A percentile compares a stretch with the other conserved stretches of the same genome.
phyloP scores from a whole-genome alignment of 1,140 invertebrate species.

The Drosophila punjabiensis region DNA sequence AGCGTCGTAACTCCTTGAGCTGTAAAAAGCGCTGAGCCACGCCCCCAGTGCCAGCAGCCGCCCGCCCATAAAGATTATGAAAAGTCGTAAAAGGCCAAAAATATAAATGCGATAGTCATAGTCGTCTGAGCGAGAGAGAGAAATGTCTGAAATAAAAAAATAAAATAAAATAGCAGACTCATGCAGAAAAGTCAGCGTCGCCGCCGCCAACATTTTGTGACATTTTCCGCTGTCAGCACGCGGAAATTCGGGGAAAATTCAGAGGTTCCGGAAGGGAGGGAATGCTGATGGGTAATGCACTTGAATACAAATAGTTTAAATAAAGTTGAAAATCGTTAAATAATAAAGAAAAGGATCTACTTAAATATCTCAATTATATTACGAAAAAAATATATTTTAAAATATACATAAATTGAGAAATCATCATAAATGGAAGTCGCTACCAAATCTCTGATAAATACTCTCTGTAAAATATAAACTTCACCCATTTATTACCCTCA shows the following conservation, averaged over 20 bases:
- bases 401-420: too few relatives aligned
- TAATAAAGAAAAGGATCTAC: too few relatives aligned
- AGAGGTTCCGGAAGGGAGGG: not conserved
- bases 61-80: slow-evolving; percentile 72
- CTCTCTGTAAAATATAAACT: not conserved
- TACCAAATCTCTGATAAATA: too few relatives aligned
- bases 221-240: slow-evolving; percentile 61
- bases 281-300: slow-evolving; percentile 14
- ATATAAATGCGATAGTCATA: slow-evolving; percentile 73
- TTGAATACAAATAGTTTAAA: slow-evolving; percentile 2
- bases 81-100: slow-evolving; percentile 71
- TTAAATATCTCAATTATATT: too few relatives aligned
- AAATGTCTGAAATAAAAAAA: slow-evolving; percentile 43
- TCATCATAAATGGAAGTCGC: too few relatives aligned
- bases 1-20: slow-evolving; percentile 73
- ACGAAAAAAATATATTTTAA: too few relatives aligned
- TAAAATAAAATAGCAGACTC: slow-evolving; percentile 67
- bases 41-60: not conserved
- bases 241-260: slow-evolving; percentile 9
- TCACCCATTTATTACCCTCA: not conserved
- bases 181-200: slow-evolving; percentile 60
- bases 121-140: slow-evolving; percentile 10
- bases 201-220: slow-evolving; percentile 52
- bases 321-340: too few relatives aligned
- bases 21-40: slow-evolving; percentile 67